These are phyloP conservation scores for Endomychus coccineus DNA, from an alignment of 2,888 invertebrate genomes.

Conservation along the genomic window DNA sequence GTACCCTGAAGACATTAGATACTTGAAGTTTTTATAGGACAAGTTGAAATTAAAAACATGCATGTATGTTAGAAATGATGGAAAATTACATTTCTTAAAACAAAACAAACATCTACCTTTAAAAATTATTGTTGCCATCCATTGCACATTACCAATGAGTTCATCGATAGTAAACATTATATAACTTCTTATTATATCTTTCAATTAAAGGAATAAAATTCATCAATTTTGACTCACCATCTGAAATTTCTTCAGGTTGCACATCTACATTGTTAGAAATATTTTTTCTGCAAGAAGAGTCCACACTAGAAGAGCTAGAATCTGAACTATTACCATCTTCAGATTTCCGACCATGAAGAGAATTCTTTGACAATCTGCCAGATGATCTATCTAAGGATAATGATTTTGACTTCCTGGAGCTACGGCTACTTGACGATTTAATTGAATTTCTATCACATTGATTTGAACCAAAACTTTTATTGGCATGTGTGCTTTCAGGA, in stretches of 20 bases:
- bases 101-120: neutral
- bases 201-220: too few species aligned
- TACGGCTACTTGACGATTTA: conserved; percentile 31
- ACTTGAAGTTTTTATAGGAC: too few species aligned
- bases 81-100: too few species aligned
- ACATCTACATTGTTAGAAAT: conserved; percentile 35
- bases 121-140: neutral
- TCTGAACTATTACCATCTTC: conserved; percentile 40
- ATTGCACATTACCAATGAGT: too few species aligned
- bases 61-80: too few species aligned
- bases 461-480: conserved; percentile 16
- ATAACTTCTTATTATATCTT: too few species aligned
- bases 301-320: conserved; percentile 39
- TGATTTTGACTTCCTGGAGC: conserved; percentile 30
- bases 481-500: conserved; percentile 11
- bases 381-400: conserved; percentile 8
- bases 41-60: too few species aligned
- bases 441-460: conserved; percentile 28
- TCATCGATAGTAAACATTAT: too few species aligned
- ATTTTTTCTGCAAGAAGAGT: conserved; percentile 36
- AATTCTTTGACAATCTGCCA: conserved; percentile 15
- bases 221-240: conserved; percentile 42
- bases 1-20: too few species aligned
- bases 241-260: conserved; percentile 56
- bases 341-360: conserved; percentile 24